phyloP scores from a whole-genome alignment of 2,888 invertebrate genomes.

The Drosophila quinaria region DNA sequence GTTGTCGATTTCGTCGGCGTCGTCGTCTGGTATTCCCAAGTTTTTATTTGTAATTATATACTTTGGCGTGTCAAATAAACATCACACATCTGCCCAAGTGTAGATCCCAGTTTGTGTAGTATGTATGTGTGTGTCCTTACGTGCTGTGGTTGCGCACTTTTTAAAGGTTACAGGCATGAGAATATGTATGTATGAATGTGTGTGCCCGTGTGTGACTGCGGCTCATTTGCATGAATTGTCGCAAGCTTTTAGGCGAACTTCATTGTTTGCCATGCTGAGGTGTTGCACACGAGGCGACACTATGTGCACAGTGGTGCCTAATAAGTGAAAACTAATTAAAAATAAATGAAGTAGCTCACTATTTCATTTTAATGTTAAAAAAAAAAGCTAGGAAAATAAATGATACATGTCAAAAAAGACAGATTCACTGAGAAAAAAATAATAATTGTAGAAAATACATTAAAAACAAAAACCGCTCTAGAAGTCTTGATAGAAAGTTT shows the following conservation, averaged over 20 bases:
- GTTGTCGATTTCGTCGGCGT: conserved; percentile 11
- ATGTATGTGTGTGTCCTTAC: conserved; percentile 46
- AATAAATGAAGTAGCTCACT: background rate
- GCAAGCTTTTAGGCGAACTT: conserved; percentile 78
- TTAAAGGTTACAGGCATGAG: conserved; percentile 58
- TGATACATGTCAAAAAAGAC: no score
- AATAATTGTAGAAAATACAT: no score
- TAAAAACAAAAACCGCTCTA: no score
- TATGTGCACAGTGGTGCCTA: conserved; percentile 42
- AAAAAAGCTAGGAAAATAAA: background rate
- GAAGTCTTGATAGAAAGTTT: no score
- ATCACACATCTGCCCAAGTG: conserved; percentile 69
- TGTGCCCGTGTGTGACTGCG: conserved; percentile 63
- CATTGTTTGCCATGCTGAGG: conserved; percentile 36
- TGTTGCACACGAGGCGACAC: conserved; percentile 38
- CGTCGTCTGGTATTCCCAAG: conserved; percentile 65
- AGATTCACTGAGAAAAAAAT: no score
- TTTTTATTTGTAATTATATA: conserved; percentile 82
- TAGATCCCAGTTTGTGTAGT: conserved; percentile 1
- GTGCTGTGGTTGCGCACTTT: conserved; percentile 79
- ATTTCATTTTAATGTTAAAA: background rate
- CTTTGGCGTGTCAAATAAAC: conserved; percentile 83
- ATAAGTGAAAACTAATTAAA: background rate
- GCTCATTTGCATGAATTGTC: conserved; percentile 82
- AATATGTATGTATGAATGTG: conserved; percentile 17